These are phyloP conservation scores for Epizoanthus ramosus DNA, from an alignment of 92 coral and sea anemone species.

Conservation along the genomic window DNA sequence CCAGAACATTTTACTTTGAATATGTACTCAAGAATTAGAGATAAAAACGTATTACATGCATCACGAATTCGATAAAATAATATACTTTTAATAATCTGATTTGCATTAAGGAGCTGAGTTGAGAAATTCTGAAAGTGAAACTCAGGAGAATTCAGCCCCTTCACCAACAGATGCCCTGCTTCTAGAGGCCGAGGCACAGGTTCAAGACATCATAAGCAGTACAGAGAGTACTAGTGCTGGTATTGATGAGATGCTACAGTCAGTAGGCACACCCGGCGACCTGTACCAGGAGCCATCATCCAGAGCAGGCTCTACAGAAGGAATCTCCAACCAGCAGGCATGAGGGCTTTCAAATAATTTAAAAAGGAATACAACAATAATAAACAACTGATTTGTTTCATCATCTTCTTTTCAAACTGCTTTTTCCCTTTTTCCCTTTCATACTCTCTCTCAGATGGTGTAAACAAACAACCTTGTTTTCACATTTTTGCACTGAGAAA, in stretches of 20 bases:
- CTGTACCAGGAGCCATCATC: background rate
- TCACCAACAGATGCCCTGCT: conserved; percentile 16
- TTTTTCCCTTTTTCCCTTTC: too few relatives aligned
- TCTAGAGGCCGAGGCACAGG: background rate
- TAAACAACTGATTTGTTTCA: too few relatives aligned
- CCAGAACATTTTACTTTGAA: too few relatives aligned
- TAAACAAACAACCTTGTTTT: too few relatives aligned
- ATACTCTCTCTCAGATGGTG: too few relatives aligned
- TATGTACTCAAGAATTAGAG: too few relatives aligned
- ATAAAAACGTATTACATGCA: too few relatives aligned
- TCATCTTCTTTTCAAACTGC: too few relatives aligned
- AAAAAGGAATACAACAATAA: too few relatives aligned
- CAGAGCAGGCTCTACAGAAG: background rate
- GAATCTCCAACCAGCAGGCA: background rate
- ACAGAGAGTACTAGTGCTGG: background rate
- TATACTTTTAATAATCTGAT: background rate
- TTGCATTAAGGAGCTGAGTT: background rate
- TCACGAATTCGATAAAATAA: too few relatives aligned
- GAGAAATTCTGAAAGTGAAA: background rate
- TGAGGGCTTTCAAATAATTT: too few relatives aligned
- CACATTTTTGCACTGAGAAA: too few relatives aligned
- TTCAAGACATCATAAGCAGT: background rate
- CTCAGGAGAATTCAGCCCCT: background rate
- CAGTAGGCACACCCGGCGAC: background rate
- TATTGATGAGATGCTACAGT: background rate